Base-by-base conservation (phyloP, 2,888 invertebrate species). In the Brenthis ino region DNA sequence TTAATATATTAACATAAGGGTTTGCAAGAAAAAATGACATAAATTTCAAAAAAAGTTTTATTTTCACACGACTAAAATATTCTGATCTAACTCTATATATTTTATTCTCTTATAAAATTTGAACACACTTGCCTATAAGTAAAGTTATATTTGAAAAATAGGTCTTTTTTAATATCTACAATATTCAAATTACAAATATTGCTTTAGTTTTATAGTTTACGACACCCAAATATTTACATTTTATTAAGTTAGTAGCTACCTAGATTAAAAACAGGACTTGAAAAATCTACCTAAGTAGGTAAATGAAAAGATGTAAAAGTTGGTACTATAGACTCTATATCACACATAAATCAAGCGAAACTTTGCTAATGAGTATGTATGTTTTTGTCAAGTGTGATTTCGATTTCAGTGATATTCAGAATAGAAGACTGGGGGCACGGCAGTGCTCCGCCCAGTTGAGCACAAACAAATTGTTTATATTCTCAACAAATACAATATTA, bases 51-150 rank as follows among this genome's bases (percentile, higher is more conserved):
- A 28, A 28, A 67, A 55, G 48, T 61, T 72, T 61, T 68, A 60
- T 60, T 57, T 64, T 57, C 71, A 72, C 71, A 69, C 71, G 60
- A 68, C 67, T 69, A 69, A 69, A 67, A 70, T 58, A 70, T 57
- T 61, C 51, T 66, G 33, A 47, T 55, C 48, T 63, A 64, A 14
- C 48, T 56, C 61, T 61, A 68, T 65, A 60, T 70, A 67, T 60
- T 57, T 56, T n/a, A 61, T 57, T 64, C 43, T 69, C 54, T 73
- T 74, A 74, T 72, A 73, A 75, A 73, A 74, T 74, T 74, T 76
- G 76, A 75, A 76, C 75, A 77, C 76, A 74, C 73, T 73, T 71
- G 60, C 56, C 73, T 74, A 73, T 71, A 33, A 67, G 68, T 50
- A 69, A 67, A 66, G 16, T 48, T 66, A 54, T 63, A 64, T 55